These are phyloP conservation scores for Suricata suricatta DNA, from an alignment of 2,113 vertebrate species.

Conservation along the genomic window DNA sequence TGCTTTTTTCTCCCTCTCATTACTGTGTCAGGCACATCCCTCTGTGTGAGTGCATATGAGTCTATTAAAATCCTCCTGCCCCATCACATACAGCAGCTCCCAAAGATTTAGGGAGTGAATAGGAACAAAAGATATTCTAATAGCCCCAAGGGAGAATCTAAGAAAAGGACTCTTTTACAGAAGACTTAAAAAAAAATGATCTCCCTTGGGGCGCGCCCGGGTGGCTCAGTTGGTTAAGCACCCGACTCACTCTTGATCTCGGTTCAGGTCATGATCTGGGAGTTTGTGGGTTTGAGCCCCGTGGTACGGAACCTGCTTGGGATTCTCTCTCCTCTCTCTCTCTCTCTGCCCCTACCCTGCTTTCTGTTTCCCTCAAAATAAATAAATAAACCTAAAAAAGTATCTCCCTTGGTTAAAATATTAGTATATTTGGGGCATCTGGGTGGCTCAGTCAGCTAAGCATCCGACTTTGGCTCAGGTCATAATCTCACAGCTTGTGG, in stretches of 20 bases:
- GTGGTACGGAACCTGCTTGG: no score
- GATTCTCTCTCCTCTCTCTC: no score
- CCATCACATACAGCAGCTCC: background rate
- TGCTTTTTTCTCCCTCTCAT: background rate
- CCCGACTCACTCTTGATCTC: no score
- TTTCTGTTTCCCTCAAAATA: no score
- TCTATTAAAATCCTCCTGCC: background rate
- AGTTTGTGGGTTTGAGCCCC: no score
- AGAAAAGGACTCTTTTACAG: constrained; percentile 9
- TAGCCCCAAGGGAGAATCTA: background rate
- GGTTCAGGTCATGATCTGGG: no score
- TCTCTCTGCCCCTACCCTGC: no score
- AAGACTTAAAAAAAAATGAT: background rate
- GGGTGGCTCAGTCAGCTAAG: no score
- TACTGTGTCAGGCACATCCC: background rate
- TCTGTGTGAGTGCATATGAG: background rate
- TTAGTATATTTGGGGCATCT: background rate
- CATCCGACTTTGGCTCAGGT: no score
- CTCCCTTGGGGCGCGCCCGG: no score
- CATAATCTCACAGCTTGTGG: no score
- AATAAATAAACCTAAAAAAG: background rate
- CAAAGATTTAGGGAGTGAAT: background rate
- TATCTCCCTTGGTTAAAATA: background rate
- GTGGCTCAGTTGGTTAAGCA: no score
- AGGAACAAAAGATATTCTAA: background rate